Base-by-base conservation (phyloP, 2,797 vertebrate genomes). In the Clarias fuscus region DNA sequence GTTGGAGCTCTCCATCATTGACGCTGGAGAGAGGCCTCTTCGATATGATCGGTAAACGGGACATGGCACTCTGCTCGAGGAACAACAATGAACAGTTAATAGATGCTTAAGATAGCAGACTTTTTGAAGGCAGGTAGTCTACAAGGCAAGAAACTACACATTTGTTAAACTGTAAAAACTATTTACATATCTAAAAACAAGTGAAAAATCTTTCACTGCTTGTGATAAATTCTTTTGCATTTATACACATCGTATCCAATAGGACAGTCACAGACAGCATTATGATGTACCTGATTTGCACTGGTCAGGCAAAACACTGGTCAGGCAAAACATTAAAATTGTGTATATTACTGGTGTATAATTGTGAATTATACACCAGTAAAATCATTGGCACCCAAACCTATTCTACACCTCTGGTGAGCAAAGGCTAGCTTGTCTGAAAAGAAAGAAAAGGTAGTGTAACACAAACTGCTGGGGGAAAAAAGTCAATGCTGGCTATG, bases 11-110 rank as follows among this genome's bases (percentile, higher is more conserved):
- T 7, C 89, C 94, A 61, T 95, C 95, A 0, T 61, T 82, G 80
- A 85, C 89, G 88, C 88, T 90, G 77, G 80, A 37, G 0, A 92
- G 92, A 62, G 91, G 86, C 77, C 95, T 92, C 86, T 96, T 96
- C 8, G 93, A 79, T 87, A 93, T 94, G 0, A 96, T 92, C 0
- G 95, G 95, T 78, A 96, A 88, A 24, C 94, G 93, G 5, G 95
- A 96, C 89, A 24, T 11, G 24, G 93, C 90, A 72, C 89, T 91
- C 91, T 91, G 84, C 17, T 58, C 61, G 56, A 68, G 4, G 65
- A 81, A 4, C 27, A 85, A 59, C 2, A n/a, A 75, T 5, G 24
- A 59, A 11, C n/a, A 43, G 56, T 71, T 56, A 77, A 77, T 18
- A 56, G 65, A 33, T 3, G 8, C 27, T 59, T 43, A 80, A 27